A percentile compares a stretch with the other conserved stretches of the same genome.
These are phyloP conservation scores for Bradypodion ventrale DNA, from an alignment of 2,797 vertebrate species.

Conservation along the genomic window DNA sequence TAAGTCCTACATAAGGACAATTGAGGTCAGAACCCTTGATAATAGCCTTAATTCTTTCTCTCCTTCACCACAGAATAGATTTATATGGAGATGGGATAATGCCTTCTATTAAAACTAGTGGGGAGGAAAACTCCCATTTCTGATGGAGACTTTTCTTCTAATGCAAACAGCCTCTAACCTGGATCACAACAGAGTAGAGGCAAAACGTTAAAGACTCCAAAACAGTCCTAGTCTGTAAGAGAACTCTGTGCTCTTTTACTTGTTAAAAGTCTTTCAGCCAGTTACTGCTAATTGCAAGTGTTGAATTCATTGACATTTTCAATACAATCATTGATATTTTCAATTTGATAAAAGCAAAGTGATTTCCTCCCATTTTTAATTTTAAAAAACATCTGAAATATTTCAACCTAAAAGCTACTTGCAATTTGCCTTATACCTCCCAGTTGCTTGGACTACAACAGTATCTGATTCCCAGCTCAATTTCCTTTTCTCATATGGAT, in stretches of 20 bases:
- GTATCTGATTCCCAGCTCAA: background rate
- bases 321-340: no score
- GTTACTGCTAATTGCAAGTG: no score
- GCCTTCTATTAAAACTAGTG: background rate
- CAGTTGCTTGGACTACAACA: background rate
- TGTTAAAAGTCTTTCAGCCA: background rate
- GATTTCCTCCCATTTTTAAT: no score
- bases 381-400: no score
- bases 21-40: no score
- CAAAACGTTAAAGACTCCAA: background rate
- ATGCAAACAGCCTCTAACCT: background rate
- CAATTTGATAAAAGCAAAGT: no score
- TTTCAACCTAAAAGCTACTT: background rate
- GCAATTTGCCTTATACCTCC: background rate
- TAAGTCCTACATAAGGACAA: background rate
- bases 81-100: background rate
- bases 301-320: background rate
- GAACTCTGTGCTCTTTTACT: background rate
- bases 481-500: background rate
- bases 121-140: background rate
- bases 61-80: background rate
- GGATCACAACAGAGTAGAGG: background rate
- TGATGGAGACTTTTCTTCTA: background rate
- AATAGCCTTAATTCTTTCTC: no score
- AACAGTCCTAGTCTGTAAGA: background rate